These are phyloP conservation scores for Platanista minor DNA, from an alignment of 2,113 vertebrate genomes.

Conservation along the genomic window DNA sequence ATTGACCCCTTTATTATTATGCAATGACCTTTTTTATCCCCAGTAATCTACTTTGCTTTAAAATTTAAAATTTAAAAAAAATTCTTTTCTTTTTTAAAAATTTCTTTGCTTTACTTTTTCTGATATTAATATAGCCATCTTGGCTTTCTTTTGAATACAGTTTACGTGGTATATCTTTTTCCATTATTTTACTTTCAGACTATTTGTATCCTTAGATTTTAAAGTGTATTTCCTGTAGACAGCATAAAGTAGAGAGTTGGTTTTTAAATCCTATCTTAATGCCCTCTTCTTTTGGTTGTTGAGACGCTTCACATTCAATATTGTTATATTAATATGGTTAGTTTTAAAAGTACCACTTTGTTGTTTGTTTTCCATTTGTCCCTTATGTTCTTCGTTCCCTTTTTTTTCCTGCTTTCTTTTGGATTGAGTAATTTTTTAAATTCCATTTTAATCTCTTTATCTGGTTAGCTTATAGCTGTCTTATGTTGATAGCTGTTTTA, in stretches of 20 bases:
- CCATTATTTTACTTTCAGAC: neutral
- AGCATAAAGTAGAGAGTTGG: neutral
- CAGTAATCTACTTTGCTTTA: neutral
- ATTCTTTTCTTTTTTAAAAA: no score
- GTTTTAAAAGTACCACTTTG: neutral
- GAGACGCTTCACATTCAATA: neutral
- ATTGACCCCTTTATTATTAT: neutral
- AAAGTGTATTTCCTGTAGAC: neutral
- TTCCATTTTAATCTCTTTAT: neutral
- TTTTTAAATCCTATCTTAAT: neutral
- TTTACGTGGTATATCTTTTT: neutral
- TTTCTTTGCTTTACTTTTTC: neutral
- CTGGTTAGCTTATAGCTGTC: neutral
- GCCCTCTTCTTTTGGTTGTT: neutral
- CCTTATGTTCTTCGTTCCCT: neutral
- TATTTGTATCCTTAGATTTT: neutral
- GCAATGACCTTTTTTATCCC: neutral
- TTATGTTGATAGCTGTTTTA: neutral
- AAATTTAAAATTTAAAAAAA: neutral
- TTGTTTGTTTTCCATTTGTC: neutral
- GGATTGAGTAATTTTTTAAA: neutral
- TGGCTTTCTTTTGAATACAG: neutral
- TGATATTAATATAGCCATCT: neutral
- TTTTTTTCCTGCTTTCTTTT: neutral
- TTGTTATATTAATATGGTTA: neutral